Percentiles rank a stretch among this genome's conserved stretches.
Evolutionary conservation across 2,888 invertebrate genomes (phyloP).

Genomic region (Zygothrica quintamaculata): DNA sequence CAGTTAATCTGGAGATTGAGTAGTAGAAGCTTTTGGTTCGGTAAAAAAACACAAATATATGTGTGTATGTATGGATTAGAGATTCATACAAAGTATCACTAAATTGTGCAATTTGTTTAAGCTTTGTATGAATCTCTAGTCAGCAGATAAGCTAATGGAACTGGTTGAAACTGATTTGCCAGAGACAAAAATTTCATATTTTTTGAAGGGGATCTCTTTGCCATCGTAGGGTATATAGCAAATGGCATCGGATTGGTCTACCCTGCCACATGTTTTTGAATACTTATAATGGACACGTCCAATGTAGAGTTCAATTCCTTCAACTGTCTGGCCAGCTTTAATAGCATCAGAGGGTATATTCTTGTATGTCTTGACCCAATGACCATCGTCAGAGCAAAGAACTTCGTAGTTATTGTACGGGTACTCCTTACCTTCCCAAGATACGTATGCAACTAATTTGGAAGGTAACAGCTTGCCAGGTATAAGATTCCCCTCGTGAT

Average conservation of each 20-base stretch:
- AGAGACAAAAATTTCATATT: slow-evolving; percentile 90
- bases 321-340: slow-evolving; percentile 89
- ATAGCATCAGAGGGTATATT: slow-evolving; percentile 90
- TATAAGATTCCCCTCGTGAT: slow-evolving; percentile 89
- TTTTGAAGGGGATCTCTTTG: slow-evolving; percentile 90
- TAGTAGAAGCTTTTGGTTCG: too few relatives aligned
- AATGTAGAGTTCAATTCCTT: slow-evolving; percentile 91
- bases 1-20: too few relatives aligned
- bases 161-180: too few relatives aligned
- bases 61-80: too few relatives aligned
- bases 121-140: too few relatives aligned
- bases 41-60: too few relatives aligned
- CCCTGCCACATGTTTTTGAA: slow-evolving; percentile 91
- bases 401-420: slow-evolving; percentile 89
- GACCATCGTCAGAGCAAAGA: slow-evolving; percentile 86
- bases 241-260: slow-evolving; percentile 91
- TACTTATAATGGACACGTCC: slow-evolving; percentile 91
- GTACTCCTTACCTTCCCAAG: slow-evolving; percentile 91
- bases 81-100: too few relatives aligned
- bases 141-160: too few relatives aligned
- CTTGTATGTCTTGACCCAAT: slow-evolving; percentile 88
- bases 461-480: slow-evolving; percentile 90
- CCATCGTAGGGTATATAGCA: slow-evolving; percentile 94
- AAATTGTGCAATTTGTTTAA: too few relatives aligned
- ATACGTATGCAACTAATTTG: slow-evolving; percentile 88